Conservation (phyloP, 2,888 invertebrate genomes). For the Drosophila leonis region DNA sequence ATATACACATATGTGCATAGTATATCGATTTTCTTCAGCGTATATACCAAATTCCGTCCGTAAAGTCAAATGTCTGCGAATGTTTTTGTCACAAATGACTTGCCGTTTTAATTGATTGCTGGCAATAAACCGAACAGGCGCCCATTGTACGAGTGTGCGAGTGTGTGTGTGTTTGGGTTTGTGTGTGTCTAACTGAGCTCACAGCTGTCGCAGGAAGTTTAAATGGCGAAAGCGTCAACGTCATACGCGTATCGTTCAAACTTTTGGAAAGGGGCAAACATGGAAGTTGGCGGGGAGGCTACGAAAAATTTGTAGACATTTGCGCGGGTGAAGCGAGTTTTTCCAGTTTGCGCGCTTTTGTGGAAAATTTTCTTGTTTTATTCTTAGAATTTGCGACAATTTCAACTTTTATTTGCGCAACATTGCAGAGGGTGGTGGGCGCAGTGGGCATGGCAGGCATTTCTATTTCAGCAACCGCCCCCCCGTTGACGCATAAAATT, state of each 20-base stretch:
- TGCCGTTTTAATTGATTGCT: constrained; percentile 80
- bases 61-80: constrained; percentile 79
- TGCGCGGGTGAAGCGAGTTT: constrained; percentile 32
- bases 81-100: constrained; percentile 81
- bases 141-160: constrained; percentile 44
- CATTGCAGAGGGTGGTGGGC: constrained; percentile 5
- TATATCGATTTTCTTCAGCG: constrained; percentile 27
- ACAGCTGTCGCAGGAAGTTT: constrained; percentile 73
- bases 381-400: constrained; percentile 78
- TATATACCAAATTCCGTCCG: constrained; percentile 11
- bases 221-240: constrained; percentile 75
- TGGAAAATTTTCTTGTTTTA: constrained; percentile 60
- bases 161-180: constrained; percentile 11
- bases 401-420: constrained; percentile 75
- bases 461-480: constrained; percentile 25
- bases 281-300: not conserved
- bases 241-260: constrained; percentile 57
- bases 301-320: constrained; percentile 22
- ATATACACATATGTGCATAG: not conserved
- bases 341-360: constrained; percentile 56
- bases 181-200: constrained; percentile 32
- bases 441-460: constrained; percentile 19
- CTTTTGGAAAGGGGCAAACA: constrained; percentile 4
- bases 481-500: constrained; percentile 67
- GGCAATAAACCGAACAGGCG: constrained; percentile 78